Conservation (phyloP, 1,140 invertebrate genomes). For the Bemisia tabaci region DNA sequence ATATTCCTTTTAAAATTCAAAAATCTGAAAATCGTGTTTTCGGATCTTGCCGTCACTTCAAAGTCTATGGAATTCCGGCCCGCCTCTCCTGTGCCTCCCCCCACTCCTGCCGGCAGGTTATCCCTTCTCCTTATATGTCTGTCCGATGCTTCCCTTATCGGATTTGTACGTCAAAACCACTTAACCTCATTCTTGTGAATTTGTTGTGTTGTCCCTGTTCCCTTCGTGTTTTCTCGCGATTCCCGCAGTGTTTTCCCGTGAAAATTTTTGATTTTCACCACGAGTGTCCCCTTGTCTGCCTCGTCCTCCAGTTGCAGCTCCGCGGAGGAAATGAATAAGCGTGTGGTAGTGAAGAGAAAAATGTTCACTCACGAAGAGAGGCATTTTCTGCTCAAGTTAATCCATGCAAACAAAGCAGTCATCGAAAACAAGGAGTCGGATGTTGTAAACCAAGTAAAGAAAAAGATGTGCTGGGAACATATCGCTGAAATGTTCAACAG, state of each 20-base stretch:
- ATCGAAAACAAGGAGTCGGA: not conserved
- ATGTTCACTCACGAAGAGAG: not conserved
- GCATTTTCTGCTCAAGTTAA: not conserved
- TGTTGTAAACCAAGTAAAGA: not conserved
- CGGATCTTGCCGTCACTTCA: no score
- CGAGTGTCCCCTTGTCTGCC: no score
- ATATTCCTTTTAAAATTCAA: no score
- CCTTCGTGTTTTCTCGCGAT: not conserved
- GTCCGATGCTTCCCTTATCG: not conserved
- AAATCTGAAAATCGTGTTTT: no score
- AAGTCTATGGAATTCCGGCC: no score
- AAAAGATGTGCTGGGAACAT: not conserved
- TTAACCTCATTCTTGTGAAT: not conserved
- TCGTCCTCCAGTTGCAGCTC: no score
- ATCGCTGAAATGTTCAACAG: not conserved
- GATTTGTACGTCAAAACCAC: not conserved
- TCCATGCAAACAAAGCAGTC: not conserved
- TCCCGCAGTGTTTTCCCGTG: not conserved
- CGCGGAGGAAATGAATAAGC: no score
- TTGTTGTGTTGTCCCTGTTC: no score
- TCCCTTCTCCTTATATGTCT: not conserved
- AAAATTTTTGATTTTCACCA: not conserved
- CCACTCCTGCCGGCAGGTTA: no score
- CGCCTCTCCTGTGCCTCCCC: no score
- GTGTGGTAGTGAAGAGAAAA: not conserved